These are phyloP conservation scores for Percina caprodes DNA, from an alignment of 2,113 vertebrate species.

Conservation along the genomic window DNA sequence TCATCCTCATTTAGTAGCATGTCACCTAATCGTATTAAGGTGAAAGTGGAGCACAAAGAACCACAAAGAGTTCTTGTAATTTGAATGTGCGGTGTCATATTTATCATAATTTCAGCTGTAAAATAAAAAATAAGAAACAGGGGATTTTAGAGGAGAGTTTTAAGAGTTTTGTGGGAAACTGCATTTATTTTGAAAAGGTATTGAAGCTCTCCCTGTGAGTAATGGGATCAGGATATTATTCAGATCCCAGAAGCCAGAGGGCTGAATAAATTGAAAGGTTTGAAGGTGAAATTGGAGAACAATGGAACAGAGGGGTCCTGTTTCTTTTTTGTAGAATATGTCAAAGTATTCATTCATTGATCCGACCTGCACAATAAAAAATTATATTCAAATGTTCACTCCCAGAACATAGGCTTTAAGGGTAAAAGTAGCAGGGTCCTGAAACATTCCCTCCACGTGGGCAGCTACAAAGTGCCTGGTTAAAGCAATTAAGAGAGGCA, in stretches of 20 bases:
- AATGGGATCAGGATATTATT: constrained; percentile 28
- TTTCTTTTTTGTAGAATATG: not conserved
- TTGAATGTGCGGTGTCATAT: not conserved
- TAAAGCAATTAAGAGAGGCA: constrained; percentile 33
- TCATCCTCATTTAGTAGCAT: constrained; percentile 25
- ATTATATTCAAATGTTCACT: not conserved
- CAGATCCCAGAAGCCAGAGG: constrained; percentile 23
- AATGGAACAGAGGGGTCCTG: not conserved
- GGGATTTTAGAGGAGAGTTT: not conserved
- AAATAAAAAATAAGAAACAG: not conserved
- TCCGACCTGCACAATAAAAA: not conserved
- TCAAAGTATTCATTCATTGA: not conserved
- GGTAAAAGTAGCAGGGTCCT: not conserved
- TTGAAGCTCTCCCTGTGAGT: not conserved
- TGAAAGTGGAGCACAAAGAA: constrained; percentile 15
- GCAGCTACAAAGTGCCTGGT: constrained; percentile 39
- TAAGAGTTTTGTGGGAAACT: not conserved
- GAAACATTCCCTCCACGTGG: not conserved
- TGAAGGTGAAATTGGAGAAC: constrained; percentile 21
- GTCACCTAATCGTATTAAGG: constrained; percentile 22
- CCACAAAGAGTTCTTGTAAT: not conserved
- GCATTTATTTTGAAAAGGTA: constrained; percentile 10
- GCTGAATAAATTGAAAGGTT: constrained; percentile 8
- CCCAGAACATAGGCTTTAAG: not conserved
- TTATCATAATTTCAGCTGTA: constrained; percentile 3